A percentile compares a stretch with the other conserved stretches of the same genome.
phyloP scores from a whole-genome alignment of 2,888 invertebrate genomes.

The Baronia brevicornis region DNA sequence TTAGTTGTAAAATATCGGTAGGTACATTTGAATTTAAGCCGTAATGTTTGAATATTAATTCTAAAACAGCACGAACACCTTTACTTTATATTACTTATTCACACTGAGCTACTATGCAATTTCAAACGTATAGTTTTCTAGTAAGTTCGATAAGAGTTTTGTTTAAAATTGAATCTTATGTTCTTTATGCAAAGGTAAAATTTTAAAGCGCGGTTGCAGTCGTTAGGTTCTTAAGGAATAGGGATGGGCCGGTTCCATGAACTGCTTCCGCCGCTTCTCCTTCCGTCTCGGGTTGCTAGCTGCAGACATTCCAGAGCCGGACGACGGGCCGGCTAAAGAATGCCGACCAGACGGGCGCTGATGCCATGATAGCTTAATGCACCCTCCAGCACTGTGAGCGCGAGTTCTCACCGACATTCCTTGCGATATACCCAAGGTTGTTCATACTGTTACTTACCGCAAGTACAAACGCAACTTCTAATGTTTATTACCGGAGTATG shows the following conservation, averaged over 20 bases:
- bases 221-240: constrained; percentile 30
- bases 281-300: constrained; percentile 73
- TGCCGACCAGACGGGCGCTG: constrained; percentile 56
- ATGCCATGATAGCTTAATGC: constrained; percentile 64
- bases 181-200: constrained; percentile 21
- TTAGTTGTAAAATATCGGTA: constrained; percentile 19
- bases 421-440: constrained; percentile 42
- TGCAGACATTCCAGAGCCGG: constrained; percentile 62
- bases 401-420: constrained; percentile 44
- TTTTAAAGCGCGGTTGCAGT: constrained; percentile 16
- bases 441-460: constrained; percentile 17
- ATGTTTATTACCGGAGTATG: constrained; percentile 5
- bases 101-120: constrained; percentile 25
- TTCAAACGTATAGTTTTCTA: constrained; percentile 28
- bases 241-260: constrained; percentile 47
- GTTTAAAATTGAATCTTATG: constrained; percentile 21
- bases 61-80: constrained; percentile 14
- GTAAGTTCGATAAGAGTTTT: constrained; percentile 23
- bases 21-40: constrained; percentile 20
- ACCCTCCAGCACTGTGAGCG: constrained; percentile 30
- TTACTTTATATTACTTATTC: constrained; percentile 22
- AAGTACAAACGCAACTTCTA: constrained; percentile 6
- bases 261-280: constrained; percentile 71
- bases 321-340: constrained; percentile 59
- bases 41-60: constrained; percentile 12